Conservation (phyloP, 2,888 invertebrate genomes). For the Octodonta nipae region DNA sequence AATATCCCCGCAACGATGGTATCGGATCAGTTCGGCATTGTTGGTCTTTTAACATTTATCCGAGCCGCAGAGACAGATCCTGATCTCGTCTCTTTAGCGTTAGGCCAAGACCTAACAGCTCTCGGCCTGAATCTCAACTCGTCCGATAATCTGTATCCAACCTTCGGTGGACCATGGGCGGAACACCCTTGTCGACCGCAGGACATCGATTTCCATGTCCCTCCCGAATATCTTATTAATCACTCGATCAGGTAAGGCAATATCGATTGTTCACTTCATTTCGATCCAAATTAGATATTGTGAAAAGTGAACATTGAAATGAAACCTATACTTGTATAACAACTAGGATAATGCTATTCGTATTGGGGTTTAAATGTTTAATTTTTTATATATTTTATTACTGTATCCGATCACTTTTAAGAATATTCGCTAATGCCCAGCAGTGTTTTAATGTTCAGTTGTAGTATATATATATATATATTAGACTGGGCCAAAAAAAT, state of each 20-base stretch:
- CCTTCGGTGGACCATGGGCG: slow-evolving; percentile 98
- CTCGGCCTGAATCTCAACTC: slow-evolving; percentile 96
- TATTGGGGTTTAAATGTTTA: no score
- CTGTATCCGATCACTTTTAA: no score
- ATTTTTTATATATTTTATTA: no score
- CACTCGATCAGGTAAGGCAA: slow-evolving; percentile 61
- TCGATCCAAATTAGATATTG: no score
- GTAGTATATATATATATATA: no score
- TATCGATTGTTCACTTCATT: not conserved
- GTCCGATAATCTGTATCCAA: slow-evolving; percentile 93
- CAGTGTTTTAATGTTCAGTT: no score
- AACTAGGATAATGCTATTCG: no score
- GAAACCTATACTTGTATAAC: no score
- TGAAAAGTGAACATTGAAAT: no score
- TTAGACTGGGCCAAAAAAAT: no score
- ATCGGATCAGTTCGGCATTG: slow-evolving; percentile 98
- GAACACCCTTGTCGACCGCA: slow-evolving; percentile 96
- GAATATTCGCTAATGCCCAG: no score
- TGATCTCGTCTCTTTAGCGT: slow-evolving; percentile 86
- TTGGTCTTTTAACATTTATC: slow-evolving; percentile 94
- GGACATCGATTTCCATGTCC: slow-evolving; percentile 96
- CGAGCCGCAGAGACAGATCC: slow-evolving; percentile 95
- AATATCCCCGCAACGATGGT: slow-evolving; percentile 99
- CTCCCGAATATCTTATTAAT: slow-evolving; percentile 97
- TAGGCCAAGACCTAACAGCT: slow-evolving; percentile 96